Percentiles rank a stretch among this genome's conserved stretches.
phyloP scores from a whole-genome alignment of 2,113 vertebrate species.

The Bubalus kerabau region DNA sequence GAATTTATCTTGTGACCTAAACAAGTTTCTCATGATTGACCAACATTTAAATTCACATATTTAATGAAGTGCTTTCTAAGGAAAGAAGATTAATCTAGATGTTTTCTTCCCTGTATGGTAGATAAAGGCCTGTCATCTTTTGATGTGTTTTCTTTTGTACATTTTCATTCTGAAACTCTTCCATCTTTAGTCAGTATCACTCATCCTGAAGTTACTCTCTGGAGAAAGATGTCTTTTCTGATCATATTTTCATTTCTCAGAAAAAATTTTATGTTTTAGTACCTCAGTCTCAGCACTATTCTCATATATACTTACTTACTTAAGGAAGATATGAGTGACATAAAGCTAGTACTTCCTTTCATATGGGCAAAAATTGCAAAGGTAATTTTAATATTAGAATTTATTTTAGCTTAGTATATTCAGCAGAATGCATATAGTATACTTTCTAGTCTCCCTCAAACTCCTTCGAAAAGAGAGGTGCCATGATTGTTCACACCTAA shows the following conservation, averaged over 20 bases:
- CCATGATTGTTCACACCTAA: slow-evolving; percentile 39
- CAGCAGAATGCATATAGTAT: slow-evolving; percentile 35
- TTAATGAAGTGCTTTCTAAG: not conserved
- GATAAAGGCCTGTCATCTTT: not conserved
- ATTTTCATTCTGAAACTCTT: not conserved
- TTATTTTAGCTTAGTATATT: slow-evolving; percentile 44
- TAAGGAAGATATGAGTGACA: not conserved
- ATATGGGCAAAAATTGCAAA: not conserved
- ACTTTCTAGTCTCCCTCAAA: not conserved
- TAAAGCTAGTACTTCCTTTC: not conserved
- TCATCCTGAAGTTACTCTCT: not conserved
- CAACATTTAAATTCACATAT: not conserved
- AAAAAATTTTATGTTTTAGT: not conserved
- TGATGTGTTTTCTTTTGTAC: not conserved
- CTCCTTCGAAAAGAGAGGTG: slow-evolving; percentile 53
- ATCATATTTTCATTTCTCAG: slow-evolving; percentile 22
- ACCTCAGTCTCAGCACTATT: not conserved
- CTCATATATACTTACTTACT: not conserved
- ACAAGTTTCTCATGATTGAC: not conserved
- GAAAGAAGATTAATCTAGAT: not conserved
- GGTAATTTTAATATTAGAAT: slow-evolving; percentile 27
- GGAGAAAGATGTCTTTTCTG: slow-evolving; percentile 15
- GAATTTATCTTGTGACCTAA: not conserved
- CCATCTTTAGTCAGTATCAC: not conserved
- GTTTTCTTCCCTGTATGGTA: not conserved